Base-by-base conservation (phyloP, 2,113 vertebrate genomes). In the Scartelaos histophorus region DNA sequence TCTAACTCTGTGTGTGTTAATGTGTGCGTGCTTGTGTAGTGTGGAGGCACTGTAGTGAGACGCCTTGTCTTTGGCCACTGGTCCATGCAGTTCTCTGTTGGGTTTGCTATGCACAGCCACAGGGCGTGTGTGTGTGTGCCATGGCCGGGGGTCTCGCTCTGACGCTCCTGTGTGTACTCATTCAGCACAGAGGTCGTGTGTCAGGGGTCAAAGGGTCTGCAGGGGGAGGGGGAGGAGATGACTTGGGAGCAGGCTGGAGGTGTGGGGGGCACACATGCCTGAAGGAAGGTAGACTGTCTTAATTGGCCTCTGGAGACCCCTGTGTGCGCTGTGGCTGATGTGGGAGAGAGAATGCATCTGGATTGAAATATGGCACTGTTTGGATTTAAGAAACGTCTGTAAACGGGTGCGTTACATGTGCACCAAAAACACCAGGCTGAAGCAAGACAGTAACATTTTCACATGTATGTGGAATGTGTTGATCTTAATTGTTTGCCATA, bases 101-200 rank as follows among this genome's bases (percentile, higher is more conserved):
- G 76, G 51, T 70, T 76, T 35, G 75, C 15, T 56, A 38, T 76
- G 62, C 69, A 67, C 49, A 80, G 62, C 73, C 79, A 69, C 72
- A 76, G 75, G 73, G 80, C 46, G 54, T 75, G 73, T 69, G 45
- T 74, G 71, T 60, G 79, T 16, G 71, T 68, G 51, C 19, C 15
- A 17, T 83, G 76, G 75, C 76, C 54, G 13, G 73, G 76, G 82
- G 91, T 92, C 89, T 91, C 58, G 62, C 92, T 91, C 90, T 88
- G 84, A 90, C 74, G 66, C 89, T 80, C 82, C 89, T 91, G 90
- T 90, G 89, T 91, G 89, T 91, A 92, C 89, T 94, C 90, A 92
- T 93, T 94, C 93, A 92, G 83, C 90, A 79, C 82, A 81, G 88
- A 84, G 92, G 93, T 92, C 87, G 89, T 92, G 93, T 94, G 93